phyloP scores from a whole-genome alignment of 2,113 vertebrate genomes.

The Lontra canadensis region DNA sequence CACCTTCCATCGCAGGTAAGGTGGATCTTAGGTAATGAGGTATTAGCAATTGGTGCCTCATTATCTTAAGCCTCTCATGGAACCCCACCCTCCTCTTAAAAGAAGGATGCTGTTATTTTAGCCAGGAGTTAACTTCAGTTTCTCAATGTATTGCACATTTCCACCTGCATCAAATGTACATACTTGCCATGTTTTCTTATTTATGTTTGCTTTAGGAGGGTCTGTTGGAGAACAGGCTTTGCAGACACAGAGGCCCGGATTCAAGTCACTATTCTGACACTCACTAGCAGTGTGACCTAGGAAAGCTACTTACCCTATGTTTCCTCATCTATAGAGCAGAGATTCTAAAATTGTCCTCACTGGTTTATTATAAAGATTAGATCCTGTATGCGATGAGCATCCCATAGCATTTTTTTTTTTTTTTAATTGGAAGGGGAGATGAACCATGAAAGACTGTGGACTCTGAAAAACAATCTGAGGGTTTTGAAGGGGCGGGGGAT shows the following conservation, averaged over 20 bases:
- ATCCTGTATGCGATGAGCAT: background rate
- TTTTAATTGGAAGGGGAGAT: background rate
- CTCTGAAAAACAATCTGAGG: too few species aligned
- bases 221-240: background rate
- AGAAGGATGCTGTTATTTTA: constrained; percentile 66
- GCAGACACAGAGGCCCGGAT: background rate
- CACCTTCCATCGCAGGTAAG: background rate
- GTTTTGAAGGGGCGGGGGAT: too few species aligned
- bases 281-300: background rate
- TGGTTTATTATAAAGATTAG: background rate
- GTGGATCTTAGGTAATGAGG: constrained; percentile 61
- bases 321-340: background rate
- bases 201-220: background rate
- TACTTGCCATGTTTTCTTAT: background rate
- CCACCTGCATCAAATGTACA: background rate
- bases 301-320: background rate
- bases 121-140: constrained; percentile 49
- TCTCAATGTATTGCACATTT: constrained; percentile 52
- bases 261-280: background rate
- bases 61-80: constrained; percentile 60
- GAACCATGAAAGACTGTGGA: too few species aligned
- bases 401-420: background rate
- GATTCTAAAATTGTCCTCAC: background rate
- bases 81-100: constrained; percentile 55
- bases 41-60: constrained; percentile 62